Conservation (phyloP, 92 coral and sea anemone species). For the Palythoa grandis region DNA sequence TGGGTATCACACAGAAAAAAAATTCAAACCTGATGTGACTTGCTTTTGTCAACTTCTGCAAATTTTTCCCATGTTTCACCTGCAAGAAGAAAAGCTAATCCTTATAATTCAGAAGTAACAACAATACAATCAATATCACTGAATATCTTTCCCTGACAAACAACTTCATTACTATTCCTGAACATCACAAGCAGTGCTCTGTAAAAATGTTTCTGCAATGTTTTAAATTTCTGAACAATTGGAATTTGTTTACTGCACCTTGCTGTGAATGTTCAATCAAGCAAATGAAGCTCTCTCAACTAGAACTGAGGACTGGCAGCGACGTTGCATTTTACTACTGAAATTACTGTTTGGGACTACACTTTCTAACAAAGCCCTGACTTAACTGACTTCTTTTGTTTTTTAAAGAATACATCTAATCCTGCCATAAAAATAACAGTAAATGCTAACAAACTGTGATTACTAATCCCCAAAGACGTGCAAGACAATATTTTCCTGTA, state of each 20-base stretch:
- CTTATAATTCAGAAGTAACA: conserved; percentile 25
- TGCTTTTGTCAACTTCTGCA: conserved; percentile 89
- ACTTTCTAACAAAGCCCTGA: conserved; percentile 26
- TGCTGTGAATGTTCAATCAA: conserved; percentile 36
- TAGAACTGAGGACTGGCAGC: conserved; percentile 38
- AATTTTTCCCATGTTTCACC: conserved; percentile 87
- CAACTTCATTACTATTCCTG: conserved; percentile 27
- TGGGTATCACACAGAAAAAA: background rate
- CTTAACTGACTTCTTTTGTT: background rate
- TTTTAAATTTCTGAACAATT: background rate
- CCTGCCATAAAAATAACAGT: too few relatives aligned
- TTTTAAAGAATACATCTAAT: background rate
- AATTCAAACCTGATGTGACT: conserved; percentile 89
- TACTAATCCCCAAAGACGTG: too few relatives aligned
- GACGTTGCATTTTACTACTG: background rate
- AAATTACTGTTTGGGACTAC: background rate
- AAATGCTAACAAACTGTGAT: too few relatives aligned
- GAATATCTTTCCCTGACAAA: background rate
- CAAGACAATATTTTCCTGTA: too few relatives aligned
- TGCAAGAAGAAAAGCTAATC: conserved; percentile 58
- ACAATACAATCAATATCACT: background rate
- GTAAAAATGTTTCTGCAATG: background rate
- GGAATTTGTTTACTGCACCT: background rate
- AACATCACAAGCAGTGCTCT: conserved; percentile 30
- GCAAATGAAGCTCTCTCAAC: conserved; percentile 23